phyloP scores from a whole-genome alignment of 2,797 vertebrate species.

The Semotilus atromaculatus region DNA sequence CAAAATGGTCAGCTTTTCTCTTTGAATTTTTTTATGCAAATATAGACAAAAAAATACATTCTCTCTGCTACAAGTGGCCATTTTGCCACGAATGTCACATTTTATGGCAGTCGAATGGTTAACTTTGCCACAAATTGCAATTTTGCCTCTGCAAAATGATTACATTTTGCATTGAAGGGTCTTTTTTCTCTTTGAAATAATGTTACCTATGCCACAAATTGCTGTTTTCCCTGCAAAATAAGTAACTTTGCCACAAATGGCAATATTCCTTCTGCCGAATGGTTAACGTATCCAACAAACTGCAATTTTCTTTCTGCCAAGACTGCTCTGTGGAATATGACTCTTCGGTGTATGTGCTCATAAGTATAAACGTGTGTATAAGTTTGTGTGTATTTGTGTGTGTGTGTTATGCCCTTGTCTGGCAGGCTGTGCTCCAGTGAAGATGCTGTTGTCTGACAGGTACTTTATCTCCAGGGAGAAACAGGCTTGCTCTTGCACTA shows the following conservation, averaged over 20 bases:
- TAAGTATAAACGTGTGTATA: conserved; percentile 26
- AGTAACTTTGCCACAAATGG: conserved; percentile 1
- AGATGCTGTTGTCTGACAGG: conserved; percentile 56
- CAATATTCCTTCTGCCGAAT: conserved; percentile 16
- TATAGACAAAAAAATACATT: neutral
- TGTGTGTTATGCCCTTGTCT: conserved; percentile 49
- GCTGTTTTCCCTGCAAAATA: neutral
- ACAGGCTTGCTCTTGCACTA: conserved; percentile 45
- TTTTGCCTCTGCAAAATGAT: neutral
- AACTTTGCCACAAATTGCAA: neutral
- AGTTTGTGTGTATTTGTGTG: conserved; percentile 23
- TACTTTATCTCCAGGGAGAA: conserved; percentile 46
- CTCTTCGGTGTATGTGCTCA: conserved; percentile 43
- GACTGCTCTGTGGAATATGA: conserved; percentile 24
- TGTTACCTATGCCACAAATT: neutral
- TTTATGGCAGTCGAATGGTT: neutral
- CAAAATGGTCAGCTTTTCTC: neutral
- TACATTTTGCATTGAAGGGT: neutral
- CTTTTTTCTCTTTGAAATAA: neutral
- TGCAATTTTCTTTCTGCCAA: conserved; percentile 36
- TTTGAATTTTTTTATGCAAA: neutral
- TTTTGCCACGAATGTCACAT: neutral
- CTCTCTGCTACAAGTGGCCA: neutral
- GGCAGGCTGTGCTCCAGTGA: conserved; percentile 53
- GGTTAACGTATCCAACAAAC: conserved; percentile 18